Evolutionary conservation across 2,113 vertebrate species (phyloP), one percentile per base, ranked within the genome.

Genomic region (Theristicus caerulescens): DNA sequence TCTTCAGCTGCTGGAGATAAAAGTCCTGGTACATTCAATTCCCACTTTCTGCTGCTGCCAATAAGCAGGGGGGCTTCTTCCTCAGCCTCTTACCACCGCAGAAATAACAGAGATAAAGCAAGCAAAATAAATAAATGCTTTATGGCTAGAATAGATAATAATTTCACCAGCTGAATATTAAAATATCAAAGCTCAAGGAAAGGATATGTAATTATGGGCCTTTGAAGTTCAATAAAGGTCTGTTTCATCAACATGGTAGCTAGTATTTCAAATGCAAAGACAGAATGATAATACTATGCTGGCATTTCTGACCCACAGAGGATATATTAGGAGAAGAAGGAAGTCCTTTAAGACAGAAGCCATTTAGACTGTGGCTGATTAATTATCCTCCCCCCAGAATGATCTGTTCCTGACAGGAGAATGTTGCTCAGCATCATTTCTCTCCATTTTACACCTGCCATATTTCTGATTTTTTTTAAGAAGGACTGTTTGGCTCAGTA

Each of bases 181-280:
- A 98, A 98, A 98, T 98, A 98, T 98, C 98, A 98, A 98, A 98
- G 97, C 94, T 94, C n/a, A 66, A 89, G 95, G 94, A 96, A 94
- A 96, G 97, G 97, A 96, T 93, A 96, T 94, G 54, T 74, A 93
- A 94, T 96, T 96, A 74, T 96, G 94, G 94, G 87, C 61, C 96
- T 98, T 98, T 98, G 98, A 98, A 98, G 97, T 96, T 87, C 87
- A 92, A 96, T 97, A 97, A 98, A 98, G 96, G 89, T 90, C 89
- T 85, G 72, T 97, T 98, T 98, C 96, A 97, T 93, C 94, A 86
- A 19, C 26, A 7, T 42, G 13, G 80, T 93, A 80, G 82, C 94
- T 96, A 94, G 61, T 73, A 93, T 96, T 98, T 97, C 95, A 96
- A 96, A 91, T 95, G 90, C 88, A 97, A 96, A 97, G 94, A 47